phyloP scores from a whole-genome alignment of 2,888 invertebrate species.

The Creontiades dilutus region DNA sequence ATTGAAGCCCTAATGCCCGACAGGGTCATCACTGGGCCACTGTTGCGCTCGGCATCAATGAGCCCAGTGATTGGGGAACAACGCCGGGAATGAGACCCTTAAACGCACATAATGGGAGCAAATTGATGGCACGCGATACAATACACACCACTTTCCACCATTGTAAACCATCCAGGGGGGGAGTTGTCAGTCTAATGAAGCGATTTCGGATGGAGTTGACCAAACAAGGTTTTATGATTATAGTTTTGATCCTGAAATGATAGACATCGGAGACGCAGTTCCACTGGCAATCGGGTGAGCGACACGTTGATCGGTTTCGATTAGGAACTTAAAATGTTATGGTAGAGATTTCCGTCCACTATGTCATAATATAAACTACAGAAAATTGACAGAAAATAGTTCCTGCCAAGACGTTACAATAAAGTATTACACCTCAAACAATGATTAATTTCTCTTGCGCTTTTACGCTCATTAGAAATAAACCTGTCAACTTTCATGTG shows the following conservation, averaged over 20 bases:
- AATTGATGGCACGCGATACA: conserved; percentile 51
- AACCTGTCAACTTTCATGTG: too few relatives aligned
- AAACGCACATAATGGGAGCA: conserved; percentile 27
- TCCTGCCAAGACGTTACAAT: too few relatives aligned
- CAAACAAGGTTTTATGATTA: conserved; percentile 27
- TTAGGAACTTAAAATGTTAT: background rate
- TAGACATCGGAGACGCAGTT: background rate
- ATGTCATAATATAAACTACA: too few relatives aligned
- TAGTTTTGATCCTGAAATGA: background rate
- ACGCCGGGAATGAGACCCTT: conserved; percentile 22
- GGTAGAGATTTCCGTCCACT: background rate
- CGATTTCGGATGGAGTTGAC: background rate
- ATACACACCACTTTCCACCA: conserved; percentile 28
- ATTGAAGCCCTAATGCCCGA: background rate
- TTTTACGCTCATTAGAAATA: too few relatives aligned
- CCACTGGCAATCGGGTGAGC: background rate
- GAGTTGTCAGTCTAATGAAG: background rate
- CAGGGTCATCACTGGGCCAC: background rate
- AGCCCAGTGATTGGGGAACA: conserved; percentile 38
- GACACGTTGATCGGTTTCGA: conserved; percentile 7
- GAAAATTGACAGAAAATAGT: too few relatives aligned
- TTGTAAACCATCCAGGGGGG: background rate
- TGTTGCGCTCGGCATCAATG: conserved; percentile 27
- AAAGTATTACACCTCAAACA: too few relatives aligned
- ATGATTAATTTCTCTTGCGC: too few relatives aligned